Conservation (phyloP, 2,113 vertebrate genomes). For the Orycteropus afer region DNA sequence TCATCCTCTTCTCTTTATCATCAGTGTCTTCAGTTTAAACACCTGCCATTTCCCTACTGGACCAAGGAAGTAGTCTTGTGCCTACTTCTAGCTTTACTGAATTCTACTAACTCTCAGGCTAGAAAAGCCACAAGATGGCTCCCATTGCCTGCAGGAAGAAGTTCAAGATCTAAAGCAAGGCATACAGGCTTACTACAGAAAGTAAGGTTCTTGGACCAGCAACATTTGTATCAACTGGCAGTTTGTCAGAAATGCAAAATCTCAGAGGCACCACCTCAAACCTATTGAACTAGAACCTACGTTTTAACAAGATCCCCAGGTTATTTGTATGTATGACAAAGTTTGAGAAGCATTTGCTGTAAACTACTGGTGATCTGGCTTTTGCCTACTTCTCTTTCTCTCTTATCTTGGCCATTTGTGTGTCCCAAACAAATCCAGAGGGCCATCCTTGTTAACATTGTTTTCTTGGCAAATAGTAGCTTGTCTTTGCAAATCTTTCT, state of each 20-base stretch:
- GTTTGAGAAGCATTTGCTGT: not conserved
- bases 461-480: conserved; percentile 28
- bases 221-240: not conserved
- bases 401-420: conserved; percentile 12
- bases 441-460: not conserved
- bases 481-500: not conserved
- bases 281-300: not conserved
- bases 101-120: not conserved
- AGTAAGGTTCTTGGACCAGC: not conserved
- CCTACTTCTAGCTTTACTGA: not conserved
- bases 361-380: not conserved
- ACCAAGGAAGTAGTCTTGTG: not conserved
- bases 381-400: not conserved
- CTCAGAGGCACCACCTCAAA: not conserved
- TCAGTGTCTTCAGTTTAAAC: not conserved
- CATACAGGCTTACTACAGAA: not conserved
- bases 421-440: not conserved
- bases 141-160: not conserved
- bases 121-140: not conserved
- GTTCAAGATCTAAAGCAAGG: not conserved
- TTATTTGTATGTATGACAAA: not conserved
- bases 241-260: not conserved
- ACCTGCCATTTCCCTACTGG: not conserved
- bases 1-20: not conserved
- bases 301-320: not conserved